Base-by-base conservation (phyloP, 2,888 invertebrate genomes). In the Galerucella pusilla region DNA sequence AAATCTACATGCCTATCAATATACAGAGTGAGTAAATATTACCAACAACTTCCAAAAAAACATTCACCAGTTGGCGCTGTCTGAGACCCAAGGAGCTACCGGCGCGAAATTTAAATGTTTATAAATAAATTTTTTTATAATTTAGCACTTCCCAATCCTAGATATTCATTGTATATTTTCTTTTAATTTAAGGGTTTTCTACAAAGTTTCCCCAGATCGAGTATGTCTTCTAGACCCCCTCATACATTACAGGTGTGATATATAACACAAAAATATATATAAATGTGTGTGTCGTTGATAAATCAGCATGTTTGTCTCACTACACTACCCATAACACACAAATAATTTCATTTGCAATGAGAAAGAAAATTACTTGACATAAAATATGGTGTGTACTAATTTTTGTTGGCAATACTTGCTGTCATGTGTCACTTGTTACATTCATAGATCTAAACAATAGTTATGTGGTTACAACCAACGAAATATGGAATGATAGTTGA, bases 221-320 rank as follows among this genome's bases (percentile, higher is more conserved):
- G 87, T 83, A 83, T 89, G 75, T 84, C 88, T 78, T 82, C 86
- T 80, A 88, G 88, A 84, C 86, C 88, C 77, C 86, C 88, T 66
- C 89, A 88, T 84, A 87, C 88, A 71, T 87, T 89, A 81, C 90
- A 90, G 89, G 89, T 89, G 87, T 85, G 87, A 86, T 82, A 66
- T 65, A 14, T 54, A 77, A 78, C 74, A 65, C 72, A 64, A 76
- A 63, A 45, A 54, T 73, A 42, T 45, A 20, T 20, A 28, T 28
- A 28, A 35, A 6, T 42, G 54, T 54, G 25, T 57, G 71, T 71
- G 20, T 68, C 54, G 52, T 73, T 74, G 59, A 57, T 63, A 57
- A 73, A 71, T 68, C 60, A 68, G 67, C 71, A 74, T 71, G 61
- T 71, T 57, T 63, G 46, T 74, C 35, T 46, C 20, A n/a, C 57